A percentile compares a stretch with the other conserved stretches of the same genome.
phyloP scores from a whole-genome alignment of 1,140 invertebrate genomes.

The Bicyclus anynana region DNA sequence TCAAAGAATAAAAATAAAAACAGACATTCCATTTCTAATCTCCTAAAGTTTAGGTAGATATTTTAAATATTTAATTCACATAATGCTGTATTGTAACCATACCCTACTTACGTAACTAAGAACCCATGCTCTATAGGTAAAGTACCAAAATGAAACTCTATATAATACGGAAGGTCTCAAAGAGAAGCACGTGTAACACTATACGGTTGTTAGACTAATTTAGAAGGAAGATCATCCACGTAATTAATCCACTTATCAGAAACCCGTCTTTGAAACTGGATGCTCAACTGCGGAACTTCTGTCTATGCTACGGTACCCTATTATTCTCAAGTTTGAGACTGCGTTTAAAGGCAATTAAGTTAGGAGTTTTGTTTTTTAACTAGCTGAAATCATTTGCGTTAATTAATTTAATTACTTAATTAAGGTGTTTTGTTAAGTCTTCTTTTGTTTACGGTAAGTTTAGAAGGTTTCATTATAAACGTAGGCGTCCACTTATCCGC shows the following conservation, averaged over 20 bases:
- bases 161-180: constrained; percentile 15
- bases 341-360: constrained; percentile 9
- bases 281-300: constrained; percentile 40
- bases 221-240: constrained; percentile 64
- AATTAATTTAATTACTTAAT: not conserved
- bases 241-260: constrained; percentile 70
- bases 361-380: not conserved
- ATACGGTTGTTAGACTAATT: constrained; percentile 68
- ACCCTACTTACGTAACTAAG: not conserved
- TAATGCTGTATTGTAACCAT: not conserved
- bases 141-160: not conserved
- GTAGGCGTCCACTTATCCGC: too few relatives aligned
- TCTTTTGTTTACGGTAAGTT: too few relatives aligned
- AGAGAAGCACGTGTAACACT: constrained; percentile 44
- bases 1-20: too few relatives aligned
- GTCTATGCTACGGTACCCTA: constrained; percentile 17
- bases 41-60: too few relatives aligned
- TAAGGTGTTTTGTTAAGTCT: not conserved
- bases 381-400: not conserved
- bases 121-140: not conserved
- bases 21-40: too few relatives aligned
- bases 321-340: constrained; percentile 13
- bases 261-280: constrained; percentile 64
- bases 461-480: too few relatives aligned
- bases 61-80: too few relatives aligned